Evolutionary conservation across 2,113 vertebrate species (phyloP).

Genomic region (Rissa tridactyla): DNA sequence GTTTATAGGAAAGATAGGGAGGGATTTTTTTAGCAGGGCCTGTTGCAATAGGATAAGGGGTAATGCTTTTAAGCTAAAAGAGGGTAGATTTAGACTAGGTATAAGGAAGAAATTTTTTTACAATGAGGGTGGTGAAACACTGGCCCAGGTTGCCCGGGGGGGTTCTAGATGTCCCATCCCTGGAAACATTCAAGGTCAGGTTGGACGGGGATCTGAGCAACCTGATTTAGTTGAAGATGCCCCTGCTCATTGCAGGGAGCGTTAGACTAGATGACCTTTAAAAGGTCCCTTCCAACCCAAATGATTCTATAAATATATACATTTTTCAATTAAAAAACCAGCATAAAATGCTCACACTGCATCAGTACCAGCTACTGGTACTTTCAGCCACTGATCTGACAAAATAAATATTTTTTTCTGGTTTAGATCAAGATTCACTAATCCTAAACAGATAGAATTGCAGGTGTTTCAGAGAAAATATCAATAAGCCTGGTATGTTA

Average conservation of each 20-base stretch:
- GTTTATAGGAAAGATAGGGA: not conserved
- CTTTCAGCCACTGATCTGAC: not conserved
- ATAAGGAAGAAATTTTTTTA: not conserved
- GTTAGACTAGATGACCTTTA: not conserved
- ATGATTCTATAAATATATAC: not conserved
- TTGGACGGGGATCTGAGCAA: not conserved
- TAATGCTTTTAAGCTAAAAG: not conserved
- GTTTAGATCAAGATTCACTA: not conserved
- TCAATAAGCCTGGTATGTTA: not conserved
- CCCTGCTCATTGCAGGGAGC: not conserved
- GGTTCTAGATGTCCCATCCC: not conserved
- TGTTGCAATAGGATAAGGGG: not conserved
- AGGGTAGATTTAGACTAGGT: not conserved
- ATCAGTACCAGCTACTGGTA: not conserved
- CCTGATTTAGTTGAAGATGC: not conserved
- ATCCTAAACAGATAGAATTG: not conserved
- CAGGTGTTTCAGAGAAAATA: not conserved
- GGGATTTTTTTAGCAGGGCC: not conserved
- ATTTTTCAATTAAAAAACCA: not conserved
- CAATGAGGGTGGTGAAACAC: not conserved
- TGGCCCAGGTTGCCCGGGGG: not conserved
- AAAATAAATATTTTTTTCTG: not conserved
- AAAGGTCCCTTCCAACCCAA: not conserved
- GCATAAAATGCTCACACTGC: not conserved
- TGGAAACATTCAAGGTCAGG: not conserved